Conservation (phyloP, 2,888 invertebrate genomes). For the Hirudinaria manillensis region DNA sequence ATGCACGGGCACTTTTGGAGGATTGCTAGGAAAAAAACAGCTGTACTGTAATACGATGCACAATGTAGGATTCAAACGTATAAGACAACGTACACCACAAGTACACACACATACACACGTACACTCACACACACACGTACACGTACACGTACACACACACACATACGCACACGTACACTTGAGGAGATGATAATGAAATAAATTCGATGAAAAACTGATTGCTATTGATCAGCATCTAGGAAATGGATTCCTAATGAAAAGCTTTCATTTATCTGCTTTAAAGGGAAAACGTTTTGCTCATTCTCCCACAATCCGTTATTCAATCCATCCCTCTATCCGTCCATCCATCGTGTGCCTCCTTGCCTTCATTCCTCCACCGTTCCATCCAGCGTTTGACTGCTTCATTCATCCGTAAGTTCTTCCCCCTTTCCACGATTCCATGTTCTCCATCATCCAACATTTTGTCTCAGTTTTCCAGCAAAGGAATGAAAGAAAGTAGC, state of each 20-base stretch:
- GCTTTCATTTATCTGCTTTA: not conserved
- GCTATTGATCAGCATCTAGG: not conserved
- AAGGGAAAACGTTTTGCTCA: not conserved
- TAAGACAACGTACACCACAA: not conserved
- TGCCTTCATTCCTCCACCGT: not conserved
- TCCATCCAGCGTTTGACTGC: not conserved
- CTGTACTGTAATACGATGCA: no score
- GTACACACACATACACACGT: not conserved
- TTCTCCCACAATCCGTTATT: not conserved
- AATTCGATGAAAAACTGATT: not conserved
- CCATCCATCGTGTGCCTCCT: not conserved
- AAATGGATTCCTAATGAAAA: constrained; percentile 6
- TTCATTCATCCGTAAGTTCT: no score
- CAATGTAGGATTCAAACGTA: no score
- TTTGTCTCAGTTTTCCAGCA: no score
- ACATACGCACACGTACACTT: not conserved
- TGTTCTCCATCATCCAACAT: no score
- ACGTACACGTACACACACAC: not conserved
- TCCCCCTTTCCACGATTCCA: no score
- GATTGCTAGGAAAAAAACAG: no score
- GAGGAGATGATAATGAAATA: not conserved
- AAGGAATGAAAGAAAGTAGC: no score
- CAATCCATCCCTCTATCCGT: not conserved
- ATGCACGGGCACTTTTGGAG: no score
- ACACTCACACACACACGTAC: not conserved